A percentile compares a stretch with the other conserved stretches of the same genome.
These are phyloP conservation scores for Micromesistius poutassou DNA, from an alignment of 2,797 vertebrate species.

Conservation along the genomic window DNA sequence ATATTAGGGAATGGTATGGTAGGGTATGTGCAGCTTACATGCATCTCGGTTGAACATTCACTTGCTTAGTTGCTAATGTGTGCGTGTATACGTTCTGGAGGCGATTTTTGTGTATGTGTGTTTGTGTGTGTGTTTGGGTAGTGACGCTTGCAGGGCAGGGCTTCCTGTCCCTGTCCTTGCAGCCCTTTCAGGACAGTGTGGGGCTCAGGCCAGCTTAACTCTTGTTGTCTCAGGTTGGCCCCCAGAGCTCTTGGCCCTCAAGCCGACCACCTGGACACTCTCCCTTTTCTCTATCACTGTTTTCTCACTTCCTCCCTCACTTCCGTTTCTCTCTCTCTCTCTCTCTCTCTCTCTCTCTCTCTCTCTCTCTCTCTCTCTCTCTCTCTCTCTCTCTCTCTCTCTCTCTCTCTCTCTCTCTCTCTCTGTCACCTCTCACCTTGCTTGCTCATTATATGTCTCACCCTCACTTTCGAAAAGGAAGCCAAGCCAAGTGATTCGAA, in stretches of 20 bases:
- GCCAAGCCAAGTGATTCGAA: constrained; percentile 46
- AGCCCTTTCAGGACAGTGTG: constrained; percentile 40
- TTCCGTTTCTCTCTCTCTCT: constrained; percentile 25
- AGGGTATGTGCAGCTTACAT: not conserved
- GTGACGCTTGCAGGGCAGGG: constrained; percentile 58
- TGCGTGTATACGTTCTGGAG: constrained; percentile 17
- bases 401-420: constrained; percentile 28
- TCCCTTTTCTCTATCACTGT: constrained; percentile 32
- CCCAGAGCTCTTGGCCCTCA: constrained; percentile 45
- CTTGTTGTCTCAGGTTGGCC: constrained; percentile 46
- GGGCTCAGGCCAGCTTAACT: constrained; percentile 20
- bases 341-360: constrained; percentile 21
- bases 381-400: constrained; percentile 3
- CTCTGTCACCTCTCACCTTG: constrained; percentile 8
- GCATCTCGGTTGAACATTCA: too few species aligned
- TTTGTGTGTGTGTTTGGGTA: constrained; percentile 17
- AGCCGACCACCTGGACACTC: constrained; percentile 13
- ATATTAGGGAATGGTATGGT: not conserved
- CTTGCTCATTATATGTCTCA: constrained; percentile 16
- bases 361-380: not conserved
- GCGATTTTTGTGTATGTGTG: constrained; percentile 8
- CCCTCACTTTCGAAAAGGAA: constrained; percentile 32
- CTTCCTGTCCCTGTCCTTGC: constrained; percentile 67
- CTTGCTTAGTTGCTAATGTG: not conserved
- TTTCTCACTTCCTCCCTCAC: constrained; percentile 48